These are phyloP conservation scores for Lota lota DNA, from an alignment of 2,113 vertebrate genomes.

Conservation along the genomic window DNA sequence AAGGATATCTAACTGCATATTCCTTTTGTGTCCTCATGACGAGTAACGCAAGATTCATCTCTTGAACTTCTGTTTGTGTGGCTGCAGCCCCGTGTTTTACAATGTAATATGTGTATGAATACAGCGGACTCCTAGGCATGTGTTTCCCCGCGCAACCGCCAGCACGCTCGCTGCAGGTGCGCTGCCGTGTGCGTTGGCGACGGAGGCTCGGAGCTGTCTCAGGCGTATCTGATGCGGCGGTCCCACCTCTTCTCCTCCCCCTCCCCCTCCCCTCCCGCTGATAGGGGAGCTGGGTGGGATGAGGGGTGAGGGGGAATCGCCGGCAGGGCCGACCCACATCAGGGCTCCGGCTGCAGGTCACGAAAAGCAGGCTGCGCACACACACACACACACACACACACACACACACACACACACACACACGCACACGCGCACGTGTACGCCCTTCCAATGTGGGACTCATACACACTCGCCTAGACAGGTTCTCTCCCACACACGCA, in stretches of 20 bases:
- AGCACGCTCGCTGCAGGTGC: too few species aligned
- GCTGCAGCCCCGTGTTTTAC: too few species aligned
- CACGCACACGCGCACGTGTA: background rate
- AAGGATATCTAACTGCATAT: too few species aligned
- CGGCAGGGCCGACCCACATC: constrained; percentile 13
- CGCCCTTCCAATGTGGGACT: too few species aligned
- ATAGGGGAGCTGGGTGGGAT: too few species aligned
- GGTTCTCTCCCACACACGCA: constrained; percentile 37
- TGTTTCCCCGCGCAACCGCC: too few species aligned
- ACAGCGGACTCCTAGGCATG: too few species aligned
- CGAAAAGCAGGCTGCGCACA: background rate
- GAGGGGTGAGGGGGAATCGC: background rate
- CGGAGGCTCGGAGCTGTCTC: background rate
- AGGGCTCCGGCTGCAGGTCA: constrained; percentile 7
- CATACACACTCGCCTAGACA: constrained; percentile 10
- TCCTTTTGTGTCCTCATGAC: too few species aligned
- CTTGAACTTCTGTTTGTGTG: too few species aligned
- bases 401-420: background rate
- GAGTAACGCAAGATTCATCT: too few species aligned
- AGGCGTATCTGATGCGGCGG: background rate
- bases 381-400: too few species aligned
- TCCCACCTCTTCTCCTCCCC: background rate
- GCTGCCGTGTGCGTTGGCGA: background rate
- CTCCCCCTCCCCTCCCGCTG: background rate
- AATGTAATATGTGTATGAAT: too few species aligned